Percentiles rank a stretch among this genome's conserved stretches.
phyloP scores from a whole-genome alignment of 2,113 vertebrate species.

The Indicator maculatus region DNA sequence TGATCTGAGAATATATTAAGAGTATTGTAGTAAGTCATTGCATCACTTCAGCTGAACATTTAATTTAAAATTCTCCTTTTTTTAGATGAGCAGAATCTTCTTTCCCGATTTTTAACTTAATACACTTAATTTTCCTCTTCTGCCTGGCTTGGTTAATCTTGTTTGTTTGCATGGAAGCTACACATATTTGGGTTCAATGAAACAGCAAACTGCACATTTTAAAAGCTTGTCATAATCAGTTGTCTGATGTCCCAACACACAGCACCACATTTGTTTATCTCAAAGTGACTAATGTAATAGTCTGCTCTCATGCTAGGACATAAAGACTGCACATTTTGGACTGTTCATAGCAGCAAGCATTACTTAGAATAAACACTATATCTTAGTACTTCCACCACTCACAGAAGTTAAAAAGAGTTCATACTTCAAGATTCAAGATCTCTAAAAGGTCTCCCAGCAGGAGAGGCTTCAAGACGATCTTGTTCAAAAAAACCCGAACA shows the following conservation, averaged over 20 bases:
- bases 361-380: background rate
- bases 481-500: background rate
- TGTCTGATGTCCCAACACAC: background rate
- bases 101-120: background rate
- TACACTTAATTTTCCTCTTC: background rate
- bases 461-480: background rate
- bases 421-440: background rate
- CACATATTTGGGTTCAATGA: background rate
- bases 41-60: background rate
- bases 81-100: background rate
- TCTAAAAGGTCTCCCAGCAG: background rate
- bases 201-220: background rate
- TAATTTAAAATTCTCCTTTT: background rate
- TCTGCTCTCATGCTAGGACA: background rate
- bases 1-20: constrained; percentile 82
- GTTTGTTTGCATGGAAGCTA: background rate
- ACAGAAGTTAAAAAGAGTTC: background rate
- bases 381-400: background rate
- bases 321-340: background rate
- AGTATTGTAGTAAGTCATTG: background rate
- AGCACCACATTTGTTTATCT: background rate
- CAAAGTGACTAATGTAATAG: background rate
- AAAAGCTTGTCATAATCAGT: background rate
- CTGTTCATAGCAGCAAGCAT: background rate
- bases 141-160: background rate